Conservation (phyloP, 2,797 vertebrate genomes). For the Clarias fuscus region DNA sequence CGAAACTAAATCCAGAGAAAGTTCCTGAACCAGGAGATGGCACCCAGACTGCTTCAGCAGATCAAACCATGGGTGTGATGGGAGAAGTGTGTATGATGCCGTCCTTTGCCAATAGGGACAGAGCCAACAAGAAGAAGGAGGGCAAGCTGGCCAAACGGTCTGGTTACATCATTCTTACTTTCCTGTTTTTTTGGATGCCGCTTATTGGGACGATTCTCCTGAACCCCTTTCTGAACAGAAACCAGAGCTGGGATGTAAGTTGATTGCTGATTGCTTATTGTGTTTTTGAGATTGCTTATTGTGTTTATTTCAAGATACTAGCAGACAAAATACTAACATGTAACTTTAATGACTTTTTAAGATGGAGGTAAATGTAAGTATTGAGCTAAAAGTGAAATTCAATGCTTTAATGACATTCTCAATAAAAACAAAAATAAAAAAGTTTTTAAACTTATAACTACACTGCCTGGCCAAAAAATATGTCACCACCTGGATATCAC, state of each 20-base stretch:
- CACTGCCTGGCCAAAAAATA: no score
- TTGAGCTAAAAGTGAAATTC: no score
- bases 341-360: not conserved
- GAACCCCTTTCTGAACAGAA: conserved; percentile 57
- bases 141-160: conserved; percentile 76
- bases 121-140: conserved; percentile 71
- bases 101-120: conserved; percentile 65
- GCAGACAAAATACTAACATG: not conserved
- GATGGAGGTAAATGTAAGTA: not conserved
- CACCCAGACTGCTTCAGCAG: conserved; percentile 28
- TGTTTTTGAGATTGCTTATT: not conserved
- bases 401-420: no score
- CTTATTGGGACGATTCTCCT: conserved; percentile 69
- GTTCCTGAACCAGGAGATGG: conserved; percentile 29
- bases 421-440: no score
- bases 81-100: conserved; percentile 80
- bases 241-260: conserved; percentile 63
- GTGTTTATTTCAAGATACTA: not conserved
- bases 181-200: conserved; percentile 77
- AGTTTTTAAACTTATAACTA: no score
- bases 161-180: conserved; percentile 75
- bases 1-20: not conserved
- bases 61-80: conserved; percentile 27
- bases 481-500: no score
- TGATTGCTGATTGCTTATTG: not conserved